Evolutionary conservation across 2,888 invertebrate species (phyloP), one percentile per base, ranked within the genome.

Genomic region (Sphaerophoria taeniata): DNA sequence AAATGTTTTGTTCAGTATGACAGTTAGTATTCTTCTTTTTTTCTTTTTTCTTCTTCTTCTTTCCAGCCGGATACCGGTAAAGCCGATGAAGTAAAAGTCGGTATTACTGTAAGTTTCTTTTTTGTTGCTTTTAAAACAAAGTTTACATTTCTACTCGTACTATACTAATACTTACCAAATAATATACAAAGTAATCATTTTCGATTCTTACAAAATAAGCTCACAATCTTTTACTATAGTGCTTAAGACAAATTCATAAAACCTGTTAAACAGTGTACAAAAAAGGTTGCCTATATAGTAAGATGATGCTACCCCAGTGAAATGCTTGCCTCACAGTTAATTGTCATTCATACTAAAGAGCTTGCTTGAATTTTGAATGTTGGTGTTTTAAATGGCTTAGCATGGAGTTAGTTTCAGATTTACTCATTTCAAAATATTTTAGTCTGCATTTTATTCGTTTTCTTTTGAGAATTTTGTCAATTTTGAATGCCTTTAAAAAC

Each of bases 81-180:
- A 88, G 88, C 87, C 87, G 88, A 87, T 83, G 82, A 88, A 80
- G 39, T 67, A 67, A 89, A 88, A 88, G 73, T 88, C 88, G 88
- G 89, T 87, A 89, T 89, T 88, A 89, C 88, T 88, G 89, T 89
- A 89, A 89, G 89, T 89, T 87, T 78, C 87, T 76, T 83, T 67
- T 76, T 24, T 89, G 87, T 78, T 87, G 75, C 80, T 67, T 76
- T 75, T 70, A 77, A 47, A 47, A 47, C 34, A 67, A 67, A 73
- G 60, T 39, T 39, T 39, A 49, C 63, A 76, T 71, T 51, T 71
- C 6, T 77, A 78, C 31, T 67, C 56, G 63, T 49, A 49, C 69
- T 72, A 67, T n/a, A 14, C 6, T 53, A 24, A 11, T 39, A 43
- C 12, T 69, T 51, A 24, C 16, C 53, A 31, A 33, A 65, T 47